phyloP scores from a whole-genome alignment of 2,888 invertebrate genomes.

The Drosophila stalkeri region DNA sequence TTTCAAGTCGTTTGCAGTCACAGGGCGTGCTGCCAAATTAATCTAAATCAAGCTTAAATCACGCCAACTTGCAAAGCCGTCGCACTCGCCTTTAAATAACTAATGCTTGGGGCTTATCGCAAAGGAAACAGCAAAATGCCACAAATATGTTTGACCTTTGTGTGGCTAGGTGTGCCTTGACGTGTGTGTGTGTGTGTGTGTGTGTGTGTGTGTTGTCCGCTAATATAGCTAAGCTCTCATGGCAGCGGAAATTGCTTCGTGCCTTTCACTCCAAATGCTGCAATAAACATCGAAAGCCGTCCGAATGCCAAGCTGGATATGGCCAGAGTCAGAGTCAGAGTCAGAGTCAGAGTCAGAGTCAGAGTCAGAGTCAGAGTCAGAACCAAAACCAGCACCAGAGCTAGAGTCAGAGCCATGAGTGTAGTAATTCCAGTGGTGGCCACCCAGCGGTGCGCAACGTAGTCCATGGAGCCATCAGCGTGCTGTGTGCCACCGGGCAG shows the following conservation, averaged over 20 bases:
- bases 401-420: neutral
- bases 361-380: neutral
- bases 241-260: constrained; percentile 78
- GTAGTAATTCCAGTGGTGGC: constrained; percentile 45
- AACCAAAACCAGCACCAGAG: too few species aligned
- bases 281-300: constrained; percentile 80
- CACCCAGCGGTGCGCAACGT: constrained; percentile 39
- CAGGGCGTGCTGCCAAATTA: constrained; percentile 34
- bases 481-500: constrained; percentile 51
- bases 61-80: constrained; percentile 42
- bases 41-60: constrained; percentile 59
- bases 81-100: constrained; percentile 50
- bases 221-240: constrained; percentile 79
- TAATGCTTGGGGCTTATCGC: constrained; percentile 58
- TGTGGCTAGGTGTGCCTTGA: constrained; percentile 9
- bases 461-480: constrained; percentile 47
- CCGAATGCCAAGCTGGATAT: constrained; percentile 70
- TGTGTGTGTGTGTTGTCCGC: constrained; percentile 46
- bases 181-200: constrained; percentile 10
- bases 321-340: constrained; percentile 1
- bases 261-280: constrained; percentile 78
- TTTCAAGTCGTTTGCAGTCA: constrained; percentile 3
- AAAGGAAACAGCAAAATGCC: constrained; percentile 61
- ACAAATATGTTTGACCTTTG: constrained; percentile 55
- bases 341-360: neutral